These are phyloP conservation scores for Noturus placidus DNA, from an alignment of 2,113 vertebrate species.

Conservation along the genomic window DNA sequence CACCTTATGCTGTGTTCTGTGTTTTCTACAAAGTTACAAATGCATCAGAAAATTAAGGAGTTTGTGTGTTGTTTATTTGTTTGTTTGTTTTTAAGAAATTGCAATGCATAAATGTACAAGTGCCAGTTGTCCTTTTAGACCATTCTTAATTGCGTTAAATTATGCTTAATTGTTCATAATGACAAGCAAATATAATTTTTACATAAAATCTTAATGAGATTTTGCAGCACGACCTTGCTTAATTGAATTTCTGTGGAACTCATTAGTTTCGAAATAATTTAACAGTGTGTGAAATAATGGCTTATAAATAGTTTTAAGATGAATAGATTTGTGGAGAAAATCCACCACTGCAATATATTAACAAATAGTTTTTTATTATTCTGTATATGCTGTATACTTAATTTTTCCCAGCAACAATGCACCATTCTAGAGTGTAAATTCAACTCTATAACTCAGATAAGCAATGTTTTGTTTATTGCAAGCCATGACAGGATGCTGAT, in stretches of 20 bases:
- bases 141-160: conserved; percentile 41
- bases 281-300: conserved; percentile 30
- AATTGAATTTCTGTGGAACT: conserved; percentile 54
- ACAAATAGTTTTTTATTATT: background rate
- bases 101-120: background rate
- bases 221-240: conserved; percentile 39
- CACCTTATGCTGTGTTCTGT: conserved; percentile 36
- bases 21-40: background rate
- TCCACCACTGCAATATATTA: background rate
- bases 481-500: conserved; percentile 24
- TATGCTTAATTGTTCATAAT: conserved; percentile 50
- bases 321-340: background rate
- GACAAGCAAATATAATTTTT: conserved; percentile 50
- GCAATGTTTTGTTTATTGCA: conserved; percentile 8
- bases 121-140: conserved; percentile 1
- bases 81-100: background rate
- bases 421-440: background rate
- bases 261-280: conserved; percentile 51
- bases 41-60: background rate
- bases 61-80: background rate
- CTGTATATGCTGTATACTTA: background rate
- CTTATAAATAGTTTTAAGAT: conserved; percentile 18
- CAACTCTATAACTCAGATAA: background rate
- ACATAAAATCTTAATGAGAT: conserved; percentile 56
- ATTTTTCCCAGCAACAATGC: background rate